These are phyloP conservation scores for Agrilus cyanescens DNA, from an alignment of 2,888 invertebrate genomes.

Conservation along the genomic window DNA sequence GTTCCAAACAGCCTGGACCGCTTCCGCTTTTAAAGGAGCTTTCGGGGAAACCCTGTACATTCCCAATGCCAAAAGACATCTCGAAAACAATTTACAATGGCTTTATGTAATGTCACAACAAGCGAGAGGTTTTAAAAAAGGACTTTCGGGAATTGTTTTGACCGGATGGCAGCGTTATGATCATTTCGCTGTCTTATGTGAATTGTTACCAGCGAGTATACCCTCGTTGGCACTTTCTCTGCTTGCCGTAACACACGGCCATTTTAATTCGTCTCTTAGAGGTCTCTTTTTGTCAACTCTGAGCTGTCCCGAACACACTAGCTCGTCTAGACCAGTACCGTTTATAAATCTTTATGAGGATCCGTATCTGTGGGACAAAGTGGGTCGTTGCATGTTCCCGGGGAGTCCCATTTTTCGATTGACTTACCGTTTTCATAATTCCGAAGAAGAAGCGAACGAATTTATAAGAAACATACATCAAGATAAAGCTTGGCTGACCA, in stretches of 20 bases:
- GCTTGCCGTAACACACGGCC: slow-evolving; percentile 47
- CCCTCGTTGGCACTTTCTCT: slow-evolving; percentile 52
- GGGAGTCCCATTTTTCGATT: slow-evolving; percentile 44
- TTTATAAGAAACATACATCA: slow-evolving; percentile 29
- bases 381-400: slow-evolving; percentile 51
- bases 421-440: slow-evolving; percentile 35
- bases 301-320: slow-evolving; percentile 39
- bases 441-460: slow-evolving; percentile 34
- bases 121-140: slow-evolving; percentile 39
- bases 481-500: slow-evolving; percentile 53
- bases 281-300: slow-evolving; percentile 37
- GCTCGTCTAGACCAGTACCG: slow-evolving; percentile 25
- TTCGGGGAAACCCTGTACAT: slow-evolving; percentile 58
- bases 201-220: slow-evolving; percentile 51
- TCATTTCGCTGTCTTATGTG: slow-evolving; percentile 58
- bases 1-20: slow-evolving; percentile 59
- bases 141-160: slow-evolving; percentile 42
- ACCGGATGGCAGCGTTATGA: slow-evolving; percentile 57
- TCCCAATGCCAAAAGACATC: slow-evolving; percentile 52
- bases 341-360: slow-evolving; percentile 48
- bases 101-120: slow-evolving; percentile 52
- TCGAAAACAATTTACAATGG: slow-evolving; percentile 62
- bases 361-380: slow-evolving; percentile 49
- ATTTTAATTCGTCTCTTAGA: slow-evolving; percentile 43
- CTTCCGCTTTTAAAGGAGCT: slow-evolving; percentile 65